Evolutionary conservation across 2,113 vertebrate genomes (phyloP), one percentile per base, ranked within the genome.

Genomic region (Hystrix cristata): DNA sequence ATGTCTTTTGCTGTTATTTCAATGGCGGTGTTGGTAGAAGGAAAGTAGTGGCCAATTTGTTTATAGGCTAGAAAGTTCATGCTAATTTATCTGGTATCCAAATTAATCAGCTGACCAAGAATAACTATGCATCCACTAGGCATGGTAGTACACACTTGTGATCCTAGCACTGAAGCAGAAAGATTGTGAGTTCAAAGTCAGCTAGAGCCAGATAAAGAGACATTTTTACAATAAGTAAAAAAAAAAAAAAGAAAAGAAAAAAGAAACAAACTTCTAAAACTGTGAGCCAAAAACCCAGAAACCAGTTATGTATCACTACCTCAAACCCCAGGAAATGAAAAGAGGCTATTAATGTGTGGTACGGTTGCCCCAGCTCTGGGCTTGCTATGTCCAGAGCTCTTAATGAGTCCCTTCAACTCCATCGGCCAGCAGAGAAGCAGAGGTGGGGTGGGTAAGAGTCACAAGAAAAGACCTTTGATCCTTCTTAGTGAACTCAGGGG

Each of bases 51-150:
- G 29, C 7, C 34, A 93, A 57, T 84, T 23, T 80, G 10, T 80
- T 3, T 29, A 57, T 46, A 65, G 87, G 9, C 57, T 80, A 69
- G 71, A 80, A 78, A 46, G n/a, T 46, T 80, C 43, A 51, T 84
- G n/a, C 16, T 96, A 95, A 76, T 23, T 97, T 76, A 84, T 80
- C 71, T 71, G 53, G 86, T 48, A 88, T 76, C 1, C 46, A 2
- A 93, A 89, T 91, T 51, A 62, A 74, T 85, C 19, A 93, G 59
- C 14, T 7, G 57, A 10, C 3, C 18, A 71, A 34, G 25, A 65
- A 82, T 69, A 86, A 21, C 27, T 74, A 27, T 46, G 43, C 27
- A 46, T 10, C 48, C 51, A 13, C 74, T 27, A 78, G 29, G 74
- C 12, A 51, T 34, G 29, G 48, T 55, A 29, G 48, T 4, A 23